A percentile compares a stretch with the other conserved stretches of the same genome.
Evolutionary conservation across 2,888 invertebrate species (phyloP).

Genomic region (Macaria liturata): DNA sequence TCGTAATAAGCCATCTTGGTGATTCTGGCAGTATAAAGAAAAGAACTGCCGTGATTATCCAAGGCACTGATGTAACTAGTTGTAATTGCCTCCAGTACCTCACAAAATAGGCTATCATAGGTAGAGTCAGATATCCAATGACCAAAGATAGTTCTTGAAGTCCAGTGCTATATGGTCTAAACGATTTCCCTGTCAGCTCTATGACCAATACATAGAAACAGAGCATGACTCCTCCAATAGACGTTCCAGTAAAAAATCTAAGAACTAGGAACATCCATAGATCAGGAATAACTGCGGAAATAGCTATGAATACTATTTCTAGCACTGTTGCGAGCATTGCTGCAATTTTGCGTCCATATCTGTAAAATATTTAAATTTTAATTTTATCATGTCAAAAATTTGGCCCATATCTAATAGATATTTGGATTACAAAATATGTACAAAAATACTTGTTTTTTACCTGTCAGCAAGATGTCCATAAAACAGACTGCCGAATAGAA

Average conservation of each 20-base stretch:
- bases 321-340: slow-evolving; percentile 81
- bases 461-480: slow-evolving; percentile 81
- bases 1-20: slow-evolving; percentile 89
- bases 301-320: slow-evolving; percentile 79
- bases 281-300: slow-evolving; percentile 81
- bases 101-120: slow-evolving; percentile 83
- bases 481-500: slow-evolving; percentile 79
- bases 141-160: slow-evolving; percentile 82
- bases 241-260: slow-evolving; percentile 83
- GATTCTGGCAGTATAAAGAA: slow-evolving; percentile 90
- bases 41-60: slow-evolving; percentile 81
- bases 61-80: slow-evolving; percentile 78
- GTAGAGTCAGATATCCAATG: slow-evolving; percentile 79
- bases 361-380: slow-evolving; percentile 41
- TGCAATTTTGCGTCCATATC: slow-evolving; percentile 86
- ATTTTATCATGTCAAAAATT: no score
- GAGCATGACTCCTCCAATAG: slow-evolving; percentile 86
- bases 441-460: slow-evolving; percentile 38
- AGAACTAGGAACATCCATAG: slow-evolving; percentile 84
- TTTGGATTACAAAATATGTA: no score
- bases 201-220: slow-evolving; percentile 86
- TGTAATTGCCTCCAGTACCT: slow-evolving; percentile 85
- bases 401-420: no score
- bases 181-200: slow-evolving; percentile 83
- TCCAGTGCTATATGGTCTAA: slow-evolving; percentile 80